Conservation (phyloP, 2,888 invertebrate genomes). For the Orchesella flavescens region DNA sequence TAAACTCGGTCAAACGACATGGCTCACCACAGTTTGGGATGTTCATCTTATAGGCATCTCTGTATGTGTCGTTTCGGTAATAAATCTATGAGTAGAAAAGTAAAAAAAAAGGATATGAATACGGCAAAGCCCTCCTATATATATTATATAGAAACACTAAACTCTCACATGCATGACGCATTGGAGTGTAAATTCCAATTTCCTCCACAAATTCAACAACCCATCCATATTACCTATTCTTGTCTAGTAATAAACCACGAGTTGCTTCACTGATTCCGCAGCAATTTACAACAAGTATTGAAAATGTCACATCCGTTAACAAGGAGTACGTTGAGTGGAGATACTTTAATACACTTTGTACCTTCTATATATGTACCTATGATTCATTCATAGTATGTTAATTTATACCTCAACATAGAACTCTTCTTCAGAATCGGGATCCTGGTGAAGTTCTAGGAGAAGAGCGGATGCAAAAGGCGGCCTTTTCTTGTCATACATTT, state of each 20-base stretch:
- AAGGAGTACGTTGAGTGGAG: neutral
- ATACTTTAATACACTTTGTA: neutral
- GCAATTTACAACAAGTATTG: neutral
- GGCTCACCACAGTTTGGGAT: conserved; percentile 80
- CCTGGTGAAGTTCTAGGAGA: conserved; percentile 80
- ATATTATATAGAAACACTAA: neutral
- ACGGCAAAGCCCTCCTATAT: too few species aligned
- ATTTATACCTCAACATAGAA: conserved; percentile 35
- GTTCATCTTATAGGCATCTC: conserved; percentile 78
- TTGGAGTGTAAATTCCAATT: conserved; percentile 9
- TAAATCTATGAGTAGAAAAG: conserved; percentile 36
- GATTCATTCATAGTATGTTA: neutral
- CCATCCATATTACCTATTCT: too few species aligned
- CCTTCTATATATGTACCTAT: neutral
- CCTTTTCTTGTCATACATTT: conserved; percentile 75
- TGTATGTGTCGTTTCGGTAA: conserved; percentile 55
- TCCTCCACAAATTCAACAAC: neutral
- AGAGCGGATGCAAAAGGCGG: conserved; percentile 72
- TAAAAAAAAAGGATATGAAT: neutral
- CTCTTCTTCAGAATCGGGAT: conserved; percentile 50
- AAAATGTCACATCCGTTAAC: neutral
- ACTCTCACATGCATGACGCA: neutral
- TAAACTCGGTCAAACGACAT: conserved; percentile 80
- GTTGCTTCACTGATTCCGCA: neutral
- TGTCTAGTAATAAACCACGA: too few species aligned